These are phyloP conservation scores for Furcula furcula DNA, from an alignment of 2,888 invertebrate species.

Conservation along the genomic window DNA sequence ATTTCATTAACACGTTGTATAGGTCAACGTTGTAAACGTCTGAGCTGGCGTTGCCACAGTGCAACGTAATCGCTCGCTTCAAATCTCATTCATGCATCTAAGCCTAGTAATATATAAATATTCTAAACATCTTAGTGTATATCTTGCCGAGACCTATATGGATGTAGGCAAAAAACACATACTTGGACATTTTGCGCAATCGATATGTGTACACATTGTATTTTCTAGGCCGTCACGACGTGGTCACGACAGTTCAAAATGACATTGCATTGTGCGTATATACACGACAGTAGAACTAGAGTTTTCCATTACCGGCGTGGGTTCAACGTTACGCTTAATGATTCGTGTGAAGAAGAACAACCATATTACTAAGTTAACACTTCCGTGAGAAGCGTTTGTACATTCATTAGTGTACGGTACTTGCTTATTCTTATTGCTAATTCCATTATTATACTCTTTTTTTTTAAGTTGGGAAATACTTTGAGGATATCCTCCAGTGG, in stretches of 20 bases:
- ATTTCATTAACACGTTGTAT: no score
- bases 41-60: no score
- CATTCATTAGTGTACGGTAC: constrained; percentile 26
- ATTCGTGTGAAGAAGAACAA: constrained; percentile 50
- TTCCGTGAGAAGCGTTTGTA: constrained; percentile 33
- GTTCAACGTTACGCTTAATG: constrained; percentile 38
- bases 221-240: constrained; percentile 17
- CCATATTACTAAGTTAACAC: constrained; percentile 23
- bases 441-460: no score
- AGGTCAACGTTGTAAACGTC: no score
- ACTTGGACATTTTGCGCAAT: constrained; percentile 5
- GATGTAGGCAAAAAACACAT: neutral
- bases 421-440: constrained; percentile 13
- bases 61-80: no score
- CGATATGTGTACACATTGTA: constrained; percentile 3
- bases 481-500: no score
- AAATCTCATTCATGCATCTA: no score
- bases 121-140: no score
- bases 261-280: constrained; percentile 16
- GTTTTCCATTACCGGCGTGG: constrained; percentile 62
- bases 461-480: no score
- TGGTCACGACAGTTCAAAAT: constrained; percentile 15
- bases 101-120: no score
- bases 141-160: neutral
- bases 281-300: constrained; percentile 41